Conservation (phyloP, 1,140 invertebrate genomes). For the Choristoneura fumiferana region DNA sequence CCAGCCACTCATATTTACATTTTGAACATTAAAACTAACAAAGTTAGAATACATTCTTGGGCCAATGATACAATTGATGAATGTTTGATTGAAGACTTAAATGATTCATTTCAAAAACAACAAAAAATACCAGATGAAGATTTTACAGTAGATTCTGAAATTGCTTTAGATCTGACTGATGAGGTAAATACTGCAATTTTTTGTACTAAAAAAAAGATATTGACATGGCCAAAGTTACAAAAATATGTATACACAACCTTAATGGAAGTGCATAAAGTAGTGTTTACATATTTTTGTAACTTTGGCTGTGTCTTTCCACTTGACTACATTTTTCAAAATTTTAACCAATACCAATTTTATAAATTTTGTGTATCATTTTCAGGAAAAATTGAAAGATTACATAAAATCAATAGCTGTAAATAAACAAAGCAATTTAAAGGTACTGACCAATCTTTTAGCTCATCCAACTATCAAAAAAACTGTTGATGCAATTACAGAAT, state of each 20-base stretch:
- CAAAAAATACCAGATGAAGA: constrained; percentile 52
- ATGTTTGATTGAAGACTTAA: constrained; percentile 41
- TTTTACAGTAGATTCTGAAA: constrained; percentile 37
- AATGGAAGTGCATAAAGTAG: no score
- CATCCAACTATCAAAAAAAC: constrained; percentile 55
- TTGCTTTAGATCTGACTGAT: constrained; percentile 28
- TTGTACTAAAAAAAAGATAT: not conserved
- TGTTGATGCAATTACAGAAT: constrained; percentile 73
- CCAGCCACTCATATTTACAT: constrained; percentile 86
- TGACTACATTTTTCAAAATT: constrained; percentile 1
- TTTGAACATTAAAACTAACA: constrained; percentile 76
- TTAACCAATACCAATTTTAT: constrained; percentile 3
- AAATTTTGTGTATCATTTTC: constrained; percentile 35
- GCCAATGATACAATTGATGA: constrained; percentile 23
- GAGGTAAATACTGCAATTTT: constrained; percentile 31
- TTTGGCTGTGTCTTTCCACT: no score
- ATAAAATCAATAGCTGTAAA: constrained; percentile 47
- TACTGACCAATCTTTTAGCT: constrained; percentile 69
- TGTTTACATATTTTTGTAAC: no score
- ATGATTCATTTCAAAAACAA: constrained; percentile 53
- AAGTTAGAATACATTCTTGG: constrained; percentile 69
- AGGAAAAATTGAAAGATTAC: constrained; percentile 63
- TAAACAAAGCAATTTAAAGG: constrained; percentile 36
- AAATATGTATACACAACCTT: no score
- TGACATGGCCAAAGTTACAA: no score